phyloP scores from a whole-genome alignment of 2,888 invertebrate genomes.

The Rhagonycha lutea region DNA sequence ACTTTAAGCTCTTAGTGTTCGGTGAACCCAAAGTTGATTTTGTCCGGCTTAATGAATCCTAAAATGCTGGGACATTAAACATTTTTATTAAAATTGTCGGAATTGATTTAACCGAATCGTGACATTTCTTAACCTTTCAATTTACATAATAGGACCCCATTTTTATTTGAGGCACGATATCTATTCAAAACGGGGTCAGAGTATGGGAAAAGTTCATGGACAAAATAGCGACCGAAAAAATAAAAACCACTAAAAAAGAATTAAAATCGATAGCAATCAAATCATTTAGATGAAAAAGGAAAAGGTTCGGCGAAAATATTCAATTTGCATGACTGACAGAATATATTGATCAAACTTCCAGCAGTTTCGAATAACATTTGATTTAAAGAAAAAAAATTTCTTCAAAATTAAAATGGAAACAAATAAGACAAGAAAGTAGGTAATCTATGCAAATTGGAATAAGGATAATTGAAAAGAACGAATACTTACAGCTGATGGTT shows the following conservation, averaged over 20 bases:
- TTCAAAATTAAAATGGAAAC: background rate
- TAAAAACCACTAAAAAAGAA: background rate
- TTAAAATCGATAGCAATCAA: background rate
- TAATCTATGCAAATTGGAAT: background rate
- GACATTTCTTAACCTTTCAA: background rate
- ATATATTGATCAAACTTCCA: constrained; percentile 14
- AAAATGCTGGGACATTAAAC: background rate
- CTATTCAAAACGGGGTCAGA: background rate
- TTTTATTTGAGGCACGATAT: background rate
- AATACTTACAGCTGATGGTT: constrained; percentile 36
- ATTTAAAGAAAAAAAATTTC: background rate
- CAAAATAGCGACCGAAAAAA: background rate
- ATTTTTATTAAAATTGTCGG: background rate
- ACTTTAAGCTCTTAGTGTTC: background rate
- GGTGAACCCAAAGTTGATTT: background rate
- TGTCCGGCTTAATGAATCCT: background rate
- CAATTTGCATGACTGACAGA: background rate
- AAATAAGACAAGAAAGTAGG: background rate
- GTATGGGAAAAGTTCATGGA: background rate
- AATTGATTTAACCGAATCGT: background rate
- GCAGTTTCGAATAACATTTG: background rate
- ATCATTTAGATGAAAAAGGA: background rate
- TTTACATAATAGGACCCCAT: background rate
- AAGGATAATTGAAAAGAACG: background rate
- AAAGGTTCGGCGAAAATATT: background rate